Evolutionary conservation across 2,113 vertebrate genomes (phyloP).

Genomic region (Petaurus breviceps): DNA sequence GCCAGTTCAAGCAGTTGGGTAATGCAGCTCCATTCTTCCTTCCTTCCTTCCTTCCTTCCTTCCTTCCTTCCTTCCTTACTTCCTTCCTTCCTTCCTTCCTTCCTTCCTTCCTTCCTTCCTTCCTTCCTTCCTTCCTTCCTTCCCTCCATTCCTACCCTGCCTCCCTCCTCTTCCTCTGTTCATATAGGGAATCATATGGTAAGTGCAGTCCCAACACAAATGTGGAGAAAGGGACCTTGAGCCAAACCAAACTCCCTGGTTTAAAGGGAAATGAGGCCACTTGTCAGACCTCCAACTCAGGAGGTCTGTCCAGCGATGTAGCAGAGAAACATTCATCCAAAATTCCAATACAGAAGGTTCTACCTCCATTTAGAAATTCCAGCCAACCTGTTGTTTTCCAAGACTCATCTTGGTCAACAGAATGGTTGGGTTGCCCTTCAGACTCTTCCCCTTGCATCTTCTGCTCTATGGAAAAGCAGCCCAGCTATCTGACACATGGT

Average conservation of each 20-base stretch:
- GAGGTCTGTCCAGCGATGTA: not conserved
- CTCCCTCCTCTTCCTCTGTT: not conserved
- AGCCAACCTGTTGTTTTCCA: not conserved
- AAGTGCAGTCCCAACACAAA: not conserved
- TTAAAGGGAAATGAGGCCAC: not conserved
- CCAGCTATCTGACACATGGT: conserved; percentile 18
- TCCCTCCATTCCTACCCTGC: no score
- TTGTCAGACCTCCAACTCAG: not conserved
- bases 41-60: no score
- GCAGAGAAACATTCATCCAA: not conserved
- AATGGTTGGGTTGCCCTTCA: not conserved
- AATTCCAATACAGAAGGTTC: not conserved
- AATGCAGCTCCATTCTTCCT: no score
- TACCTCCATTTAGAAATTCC: not conserved
- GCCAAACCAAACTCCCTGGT: not conserved
- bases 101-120: no score
- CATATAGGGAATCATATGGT: not conserved
- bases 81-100: no score
- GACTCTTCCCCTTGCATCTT: not conserved
- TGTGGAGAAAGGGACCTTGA: not conserved
- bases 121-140: not conserved
- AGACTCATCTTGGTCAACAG: not conserved
- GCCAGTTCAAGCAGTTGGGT: no score
- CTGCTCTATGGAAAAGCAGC: conserved; percentile 1
- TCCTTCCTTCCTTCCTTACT: no score